phyloP scores from a whole-genome alignment of 2,888 invertebrate genomes.

The Meliscaeva auricollis region DNA sequence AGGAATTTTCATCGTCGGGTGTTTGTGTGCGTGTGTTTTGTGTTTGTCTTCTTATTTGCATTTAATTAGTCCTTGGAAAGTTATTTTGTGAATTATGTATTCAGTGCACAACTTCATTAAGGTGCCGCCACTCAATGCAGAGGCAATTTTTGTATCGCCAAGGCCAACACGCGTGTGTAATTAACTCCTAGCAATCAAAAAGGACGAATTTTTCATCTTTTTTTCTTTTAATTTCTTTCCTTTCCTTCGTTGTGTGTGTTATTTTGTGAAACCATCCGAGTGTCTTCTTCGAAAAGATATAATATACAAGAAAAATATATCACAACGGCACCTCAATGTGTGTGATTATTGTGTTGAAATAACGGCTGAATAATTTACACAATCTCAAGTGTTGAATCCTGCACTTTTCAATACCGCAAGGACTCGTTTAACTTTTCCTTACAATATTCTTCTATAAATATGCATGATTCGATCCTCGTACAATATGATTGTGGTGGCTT shows the following conservation, averaged over 20 bases:
- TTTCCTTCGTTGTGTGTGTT: background rate
- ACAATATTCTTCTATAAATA: slow-evolving; percentile 41
- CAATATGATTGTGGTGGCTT: slow-evolving; percentile 52
- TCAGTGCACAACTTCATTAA: slow-evolving; percentile 18
- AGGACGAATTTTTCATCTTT: background rate
- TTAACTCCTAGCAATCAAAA: slow-evolving; percentile 35
- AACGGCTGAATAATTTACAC: slow-evolving; percentile 27
- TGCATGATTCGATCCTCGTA: slow-evolving; percentile 51
- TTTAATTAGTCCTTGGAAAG: slow-evolving; percentile 34
- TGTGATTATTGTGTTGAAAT: slow-evolving; percentile 12
- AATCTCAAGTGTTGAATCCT: slow-evolving; percentile 38
- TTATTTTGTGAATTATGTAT: slow-evolving; percentile 41
- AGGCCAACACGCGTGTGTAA: slow-evolving; percentile 61
- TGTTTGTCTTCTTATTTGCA: background rate
- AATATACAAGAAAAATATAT: background rate
- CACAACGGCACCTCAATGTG: slow-evolving; percentile 26
- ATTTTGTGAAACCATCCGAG: slow-evolving; percentile 38
- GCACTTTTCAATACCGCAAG: slow-evolving; percentile 48
- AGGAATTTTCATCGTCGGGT: background rate
- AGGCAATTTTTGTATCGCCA: slow-evolving; percentile 51
- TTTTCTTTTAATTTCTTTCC: background rate
- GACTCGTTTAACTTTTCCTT: slow-evolving; percentile 51
- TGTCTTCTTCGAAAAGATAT: slow-evolving; percentile 30
- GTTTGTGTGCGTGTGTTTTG: background rate
- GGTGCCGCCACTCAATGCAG: slow-evolving; percentile 37